Evolutionary conservation across 2,113 vertebrate species (phyloP).

Genomic region (Atlantisia rogersi): DNA sequence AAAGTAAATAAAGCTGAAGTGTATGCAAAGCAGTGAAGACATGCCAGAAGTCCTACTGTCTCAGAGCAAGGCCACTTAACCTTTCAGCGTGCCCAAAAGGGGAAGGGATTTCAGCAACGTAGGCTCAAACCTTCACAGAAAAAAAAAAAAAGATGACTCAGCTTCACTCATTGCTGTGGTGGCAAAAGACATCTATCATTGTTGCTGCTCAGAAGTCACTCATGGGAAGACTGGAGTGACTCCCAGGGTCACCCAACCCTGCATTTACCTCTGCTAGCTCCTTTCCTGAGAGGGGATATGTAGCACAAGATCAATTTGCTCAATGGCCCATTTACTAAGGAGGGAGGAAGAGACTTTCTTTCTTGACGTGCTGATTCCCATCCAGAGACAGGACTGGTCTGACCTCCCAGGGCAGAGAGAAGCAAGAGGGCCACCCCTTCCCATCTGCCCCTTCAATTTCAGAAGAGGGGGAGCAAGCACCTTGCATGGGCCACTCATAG

Average conservation of each 20-base stretch:
- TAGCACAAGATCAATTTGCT: background rate
- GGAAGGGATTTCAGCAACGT: background rate
- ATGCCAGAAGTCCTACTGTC: conserved; percentile 19
- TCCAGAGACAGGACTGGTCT: background rate
- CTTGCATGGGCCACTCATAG: background rate
- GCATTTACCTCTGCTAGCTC: background rate
- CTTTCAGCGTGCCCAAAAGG: background rate
- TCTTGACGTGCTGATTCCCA: fast-evolving
- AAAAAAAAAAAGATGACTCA: background rate
- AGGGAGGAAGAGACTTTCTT: background rate
- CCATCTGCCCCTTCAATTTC: fast-evolving
- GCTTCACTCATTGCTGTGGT: background rate
- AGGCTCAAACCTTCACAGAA: background rate
- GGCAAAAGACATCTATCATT: background rate
- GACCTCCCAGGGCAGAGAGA: background rate
- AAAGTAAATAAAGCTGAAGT: conserved; percentile 18
- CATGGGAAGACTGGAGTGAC: background rate
- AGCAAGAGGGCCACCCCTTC: background rate
- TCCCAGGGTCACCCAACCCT: background rate
- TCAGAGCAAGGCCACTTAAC: conserved; percentile 25
- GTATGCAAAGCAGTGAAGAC: background rate
- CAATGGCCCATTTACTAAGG: background rate
- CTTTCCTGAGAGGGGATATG: background rate
- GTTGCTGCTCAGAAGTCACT: background rate
- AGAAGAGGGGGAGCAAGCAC: background rate